Evolutionary conservation across 2,797 vertebrate species (phyloP).

Genomic region (Pangasius mekongensis): DNA sequence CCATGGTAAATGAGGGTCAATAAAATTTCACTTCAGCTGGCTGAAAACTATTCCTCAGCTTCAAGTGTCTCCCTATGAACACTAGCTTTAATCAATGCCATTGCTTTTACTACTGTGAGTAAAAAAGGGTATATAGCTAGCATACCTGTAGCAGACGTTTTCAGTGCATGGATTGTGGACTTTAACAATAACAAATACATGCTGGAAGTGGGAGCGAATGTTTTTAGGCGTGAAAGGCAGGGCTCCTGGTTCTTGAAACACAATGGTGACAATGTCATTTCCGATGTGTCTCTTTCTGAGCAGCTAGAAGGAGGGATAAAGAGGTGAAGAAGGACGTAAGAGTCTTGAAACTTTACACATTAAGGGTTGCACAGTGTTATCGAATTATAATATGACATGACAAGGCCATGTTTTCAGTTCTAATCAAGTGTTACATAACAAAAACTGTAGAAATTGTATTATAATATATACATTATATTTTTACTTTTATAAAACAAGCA

Average conservation of each 20-base stretch:
- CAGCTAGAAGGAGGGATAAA: conserved; percentile 74
- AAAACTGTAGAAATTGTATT: background rate
- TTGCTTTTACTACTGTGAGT: background rate
- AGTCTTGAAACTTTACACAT: background rate
- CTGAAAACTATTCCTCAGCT: background rate
- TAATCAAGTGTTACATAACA: background rate
- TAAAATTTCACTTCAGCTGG: background rate
- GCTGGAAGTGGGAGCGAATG: conserved; percentile 98
- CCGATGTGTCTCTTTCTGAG: conserved; percentile 97
- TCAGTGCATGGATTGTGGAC: conserved; percentile 96
- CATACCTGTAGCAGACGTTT: conserved; percentile 96
- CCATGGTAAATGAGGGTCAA: background rate
- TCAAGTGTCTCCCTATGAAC: background rate
- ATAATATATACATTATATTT: background rate
- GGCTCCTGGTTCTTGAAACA: conserved; percentile 97
- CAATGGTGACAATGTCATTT: conserved; percentile 98
- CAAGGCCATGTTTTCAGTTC: background rate
- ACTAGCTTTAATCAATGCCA: background rate
- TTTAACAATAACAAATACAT: conserved; percentile 97
- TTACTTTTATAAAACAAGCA: background rate
- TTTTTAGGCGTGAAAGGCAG: conserved; percentile 96
- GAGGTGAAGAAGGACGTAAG: conserved; percentile 37
- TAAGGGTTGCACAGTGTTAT: background rate
- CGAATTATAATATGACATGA: background rate
- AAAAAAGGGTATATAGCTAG: background rate